These are phyloP conservation scores for Chloroceryle inda DNA, from an alignment of 2,797 vertebrate species.

Conservation along the genomic window DNA sequence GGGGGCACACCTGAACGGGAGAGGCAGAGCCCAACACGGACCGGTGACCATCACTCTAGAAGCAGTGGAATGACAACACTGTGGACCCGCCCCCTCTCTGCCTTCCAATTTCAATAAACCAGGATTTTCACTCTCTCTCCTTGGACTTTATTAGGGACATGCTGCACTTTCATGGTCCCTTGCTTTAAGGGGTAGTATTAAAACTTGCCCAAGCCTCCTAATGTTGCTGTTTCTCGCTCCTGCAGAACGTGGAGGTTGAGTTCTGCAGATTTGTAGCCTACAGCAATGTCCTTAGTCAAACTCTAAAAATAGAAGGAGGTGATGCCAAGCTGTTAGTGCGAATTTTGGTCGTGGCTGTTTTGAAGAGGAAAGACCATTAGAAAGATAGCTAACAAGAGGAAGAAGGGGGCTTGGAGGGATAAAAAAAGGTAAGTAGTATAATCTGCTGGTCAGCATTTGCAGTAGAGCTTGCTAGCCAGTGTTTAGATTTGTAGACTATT, in stretches of 20 bases:
- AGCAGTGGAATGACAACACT: accelerated
- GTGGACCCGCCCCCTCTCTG: not conserved
- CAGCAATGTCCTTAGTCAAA: slow-evolving; percentile 11
- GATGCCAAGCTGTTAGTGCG: slow-evolving; percentile 9
- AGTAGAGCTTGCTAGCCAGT: not conserved
- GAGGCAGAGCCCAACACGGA: not conserved
- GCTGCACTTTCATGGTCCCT: slow-evolving; percentile 4
- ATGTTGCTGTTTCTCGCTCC: not conserved
- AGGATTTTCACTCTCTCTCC: not conserved
- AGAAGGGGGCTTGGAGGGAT: not conserved
- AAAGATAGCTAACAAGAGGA: not conserved
- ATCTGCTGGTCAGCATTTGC: not conserved
- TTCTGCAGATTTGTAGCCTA: slow-evolving; percentile 31
- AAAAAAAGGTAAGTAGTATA: not conserved
- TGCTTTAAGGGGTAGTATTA: not conserved
- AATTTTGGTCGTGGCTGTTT: not conserved
- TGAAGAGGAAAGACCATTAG: not conserved
- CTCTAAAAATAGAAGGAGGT: not conserved
- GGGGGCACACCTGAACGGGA: slow-evolving; percentile 85
- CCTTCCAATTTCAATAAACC: not conserved
- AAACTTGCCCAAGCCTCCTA: slow-evolving; percentile 18
- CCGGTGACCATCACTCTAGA: accelerated
- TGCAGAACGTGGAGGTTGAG: not conserved
- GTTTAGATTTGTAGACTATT: not conserved
- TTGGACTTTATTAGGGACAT: not conserved